Base-by-base conservation (phyloP, 1,140 invertebrate species). In the Drosophila pallidifrons region DNA sequence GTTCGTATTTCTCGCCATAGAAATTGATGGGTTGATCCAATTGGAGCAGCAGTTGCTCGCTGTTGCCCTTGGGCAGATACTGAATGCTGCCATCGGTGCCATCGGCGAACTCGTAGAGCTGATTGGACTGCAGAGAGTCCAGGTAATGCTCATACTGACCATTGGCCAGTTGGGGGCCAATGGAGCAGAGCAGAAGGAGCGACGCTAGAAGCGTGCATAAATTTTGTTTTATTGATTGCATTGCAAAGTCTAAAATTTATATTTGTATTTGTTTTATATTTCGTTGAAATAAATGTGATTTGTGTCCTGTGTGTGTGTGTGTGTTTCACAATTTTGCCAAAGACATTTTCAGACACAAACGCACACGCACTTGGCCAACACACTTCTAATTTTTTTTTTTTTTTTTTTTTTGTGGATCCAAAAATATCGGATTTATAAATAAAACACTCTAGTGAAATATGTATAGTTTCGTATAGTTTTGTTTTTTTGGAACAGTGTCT, bases 1-100 rank as follows among this genome's bases (percentile, higher is more conserved):
- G 94, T 46, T 94, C 94, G 92, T 96, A 97, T 52, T 93, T 92
- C 49, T 95, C 95, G 78, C 95, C 95, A 92, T 95, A 97, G 92
- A 97, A 96, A 5, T 93, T 92, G 58, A 97, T 94, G 0, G 96
- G 96, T 2, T 94, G 94, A 67, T 93, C 93, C 25, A 96, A 93
- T 66, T 82, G 74, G 1, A 93, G 77, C 66, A 93, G 85, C 25
- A 81, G 76, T 15, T 92, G 92, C 7, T 91, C 46, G 35, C 94
- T 86, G 77, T 93, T 87, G 58, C 94, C 94, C 77, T 90, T 77
- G 58, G 75, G 41, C 71, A 92, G 58, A 41, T 65, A 83, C 30
- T 87, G 79, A 16, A 87, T 77, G 47, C 72, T 78, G 35, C 77
- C 35, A 11, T 41, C 79, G 32, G 52, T 41, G 20, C 73, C 66